Evolutionary conservation across 2,113 vertebrate species (phyloP), one percentile per base, ranked within the genome.

Genomic region (Melanerpes formicivorus): DNA sequence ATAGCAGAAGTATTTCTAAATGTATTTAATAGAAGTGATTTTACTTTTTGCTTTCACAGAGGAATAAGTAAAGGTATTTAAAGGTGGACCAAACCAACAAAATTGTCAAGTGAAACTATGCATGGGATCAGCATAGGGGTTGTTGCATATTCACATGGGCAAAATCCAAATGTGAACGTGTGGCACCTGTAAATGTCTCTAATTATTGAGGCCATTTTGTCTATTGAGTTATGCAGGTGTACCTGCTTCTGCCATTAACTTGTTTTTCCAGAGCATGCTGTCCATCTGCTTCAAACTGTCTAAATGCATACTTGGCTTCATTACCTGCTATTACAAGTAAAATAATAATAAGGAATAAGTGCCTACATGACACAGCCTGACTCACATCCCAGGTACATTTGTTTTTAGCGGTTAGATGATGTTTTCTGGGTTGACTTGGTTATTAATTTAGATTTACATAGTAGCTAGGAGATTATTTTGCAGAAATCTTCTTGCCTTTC

Each of bases 11-110:
- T 84, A 76, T 88, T 93, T 70, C 74, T 80, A 7, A n/a, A 44
- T 3, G 0, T 76, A 73, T 76, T 29, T 76, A 80, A 84, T 25
- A 80, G 37, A 91, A 82, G 27, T 83, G 30, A 85, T 93, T 90
- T 80, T 85, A 66, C 73, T 85, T 88, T 94, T 75, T 27, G 29
- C 40, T 90, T 94, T 78, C 81, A 90, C 67, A 70, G 67, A 95
- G 50, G 80, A 78, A 16, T 91, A 87, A 83, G 30, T 80, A 54
- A 40, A 72, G 27, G 4, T 81, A 54, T 88, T 90, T 77, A 40
- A 84, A 90, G 77, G 32, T 52, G 37, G 58, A 62, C 71, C 50
- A 0, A 9, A 14, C 50, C 50, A 52, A 23, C 22, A 52, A 13
- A 1, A 55, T 64, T 71, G 30, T 50, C 7, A 19, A 59, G 29